phyloP scores from a whole-genome alignment of 1,140 invertebrate species.

The Caenorhabditis tropicalis region DNA sequence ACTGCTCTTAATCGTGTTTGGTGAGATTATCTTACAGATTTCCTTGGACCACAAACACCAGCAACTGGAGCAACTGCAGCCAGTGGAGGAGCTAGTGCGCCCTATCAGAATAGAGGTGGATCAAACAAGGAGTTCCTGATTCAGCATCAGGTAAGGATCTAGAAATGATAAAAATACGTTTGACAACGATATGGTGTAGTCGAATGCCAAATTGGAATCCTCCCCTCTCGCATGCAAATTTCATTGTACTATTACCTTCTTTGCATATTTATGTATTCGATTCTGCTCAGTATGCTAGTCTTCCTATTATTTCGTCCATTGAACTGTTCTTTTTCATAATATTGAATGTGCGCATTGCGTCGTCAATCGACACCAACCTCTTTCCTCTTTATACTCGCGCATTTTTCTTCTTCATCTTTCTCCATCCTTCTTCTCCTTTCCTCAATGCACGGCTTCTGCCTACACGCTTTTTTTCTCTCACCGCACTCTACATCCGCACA shows the following conservation, averaged over 20 bases:
- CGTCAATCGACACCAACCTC: conserved; percentile 32
- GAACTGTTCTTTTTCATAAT: background rate
- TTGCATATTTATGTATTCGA: background rate
- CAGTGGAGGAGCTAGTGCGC: background rate
- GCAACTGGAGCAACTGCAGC: background rate
- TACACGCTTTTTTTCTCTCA: background rate
- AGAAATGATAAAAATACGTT: too few relatives aligned
- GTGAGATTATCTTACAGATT: conserved; percentile 39
- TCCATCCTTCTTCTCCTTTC: background rate
- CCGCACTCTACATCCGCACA: background rate
- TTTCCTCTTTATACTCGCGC: conserved; percentile 22
- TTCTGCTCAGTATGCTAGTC: background rate
- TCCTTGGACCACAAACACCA: conserved; percentile 16
- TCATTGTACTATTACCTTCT: background rate
- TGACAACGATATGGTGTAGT: background rate
- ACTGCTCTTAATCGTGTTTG: background rate
- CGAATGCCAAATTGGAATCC: background rate
- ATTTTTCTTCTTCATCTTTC: background rate
- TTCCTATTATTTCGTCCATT: background rate
- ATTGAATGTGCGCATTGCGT: background rate
- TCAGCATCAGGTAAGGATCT: background rate
- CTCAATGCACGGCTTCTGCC: background rate
- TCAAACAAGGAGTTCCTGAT: conserved; percentile 3
- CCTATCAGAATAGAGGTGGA: background rate
- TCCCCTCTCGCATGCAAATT: conserved; percentile 9